Evolutionary conservation across 2,888 invertebrate genomes (phyloP).

Genomic region (Lordiphosa fenestrarum): DNA sequence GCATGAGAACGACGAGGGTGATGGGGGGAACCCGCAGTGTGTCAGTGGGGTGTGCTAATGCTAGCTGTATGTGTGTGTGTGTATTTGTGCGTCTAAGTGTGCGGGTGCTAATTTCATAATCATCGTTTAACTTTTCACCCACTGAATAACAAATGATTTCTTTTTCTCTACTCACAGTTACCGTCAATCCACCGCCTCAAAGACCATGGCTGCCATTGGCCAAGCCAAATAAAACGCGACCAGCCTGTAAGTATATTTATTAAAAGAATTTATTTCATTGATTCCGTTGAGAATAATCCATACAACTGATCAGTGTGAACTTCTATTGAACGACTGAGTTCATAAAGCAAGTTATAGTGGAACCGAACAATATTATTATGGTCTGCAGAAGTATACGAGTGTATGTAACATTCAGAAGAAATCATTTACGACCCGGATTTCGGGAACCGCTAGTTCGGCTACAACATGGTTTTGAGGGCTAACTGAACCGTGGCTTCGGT

Average conservation of each 20-base stretch:
- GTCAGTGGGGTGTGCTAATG: conserved; percentile 26
- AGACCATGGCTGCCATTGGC: conserved; percentile 97
- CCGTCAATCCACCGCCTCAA: conserved; percentile 93
- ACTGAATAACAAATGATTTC: conserved; percentile 16
- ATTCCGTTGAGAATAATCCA: too few relatives aligned
- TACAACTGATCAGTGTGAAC: too few relatives aligned
- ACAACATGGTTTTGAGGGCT: too few relatives aligned
- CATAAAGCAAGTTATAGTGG: too few relatives aligned
- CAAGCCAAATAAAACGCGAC: conserved; percentile 92
- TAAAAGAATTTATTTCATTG: conserved; percentile 6
- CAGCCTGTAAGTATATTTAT: conserved; percentile 89
- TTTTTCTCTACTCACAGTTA: conserved; percentile 85
- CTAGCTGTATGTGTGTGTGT: conserved; percentile 17
- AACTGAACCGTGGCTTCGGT: too few relatives aligned
- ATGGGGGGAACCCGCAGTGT: conserved; percentile 8
- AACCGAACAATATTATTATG: too few relatives aligned
- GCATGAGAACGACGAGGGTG: conserved; percentile 17
- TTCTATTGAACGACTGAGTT: too few relatives aligned
- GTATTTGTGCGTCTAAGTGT: conserved; percentile 14
- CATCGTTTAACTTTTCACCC: conserved; percentile 26
- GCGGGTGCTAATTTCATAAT: conserved; percentile 58
- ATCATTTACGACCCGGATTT: too few relatives aligned
- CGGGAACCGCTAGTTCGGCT: too few relatives aligned
- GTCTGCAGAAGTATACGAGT: too few relatives aligned
- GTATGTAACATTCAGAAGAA: too few relatives aligned